phyloP scores from a whole-genome alignment of 2,888 invertebrate genomes.

The Fragum fragum region DNA sequence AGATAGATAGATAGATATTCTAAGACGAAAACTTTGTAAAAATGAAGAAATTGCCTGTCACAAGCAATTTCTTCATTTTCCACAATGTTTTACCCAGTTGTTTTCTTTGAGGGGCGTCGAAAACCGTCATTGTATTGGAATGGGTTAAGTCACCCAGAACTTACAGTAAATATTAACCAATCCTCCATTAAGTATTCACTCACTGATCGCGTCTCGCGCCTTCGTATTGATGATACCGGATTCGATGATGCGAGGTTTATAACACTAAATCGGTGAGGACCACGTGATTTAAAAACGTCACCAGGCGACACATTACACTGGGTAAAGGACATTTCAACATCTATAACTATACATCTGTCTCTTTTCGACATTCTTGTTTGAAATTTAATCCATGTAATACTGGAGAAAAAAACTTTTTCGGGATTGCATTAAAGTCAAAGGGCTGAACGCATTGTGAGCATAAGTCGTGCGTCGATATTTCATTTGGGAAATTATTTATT shows the following conservation, averaged over 20 bases:
- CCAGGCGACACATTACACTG: not conserved
- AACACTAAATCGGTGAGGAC: not conserved
- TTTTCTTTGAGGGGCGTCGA: not conserved
- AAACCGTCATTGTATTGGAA: no score
- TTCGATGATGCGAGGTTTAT: not conserved
- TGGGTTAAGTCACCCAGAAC: no score
- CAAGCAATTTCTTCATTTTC: no score
- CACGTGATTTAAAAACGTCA: constrained; percentile 2
- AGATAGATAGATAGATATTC: no score
- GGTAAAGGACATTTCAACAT: not conserved
- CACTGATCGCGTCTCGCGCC: not conserved
- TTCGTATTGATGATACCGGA: not conserved
- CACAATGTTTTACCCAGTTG: not conserved
- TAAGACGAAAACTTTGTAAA: no score
- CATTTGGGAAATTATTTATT: no score
- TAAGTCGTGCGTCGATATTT: no score
- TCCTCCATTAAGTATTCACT: not conserved
- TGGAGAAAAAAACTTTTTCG: no score
- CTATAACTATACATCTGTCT: not conserved
- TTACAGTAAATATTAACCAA: not conserved
- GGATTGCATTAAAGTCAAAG: no score
- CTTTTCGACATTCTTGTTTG: not conserved
- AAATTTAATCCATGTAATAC: no score
- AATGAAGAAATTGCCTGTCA: no score
- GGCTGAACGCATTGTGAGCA: no score